Percentiles rank a stretch among this genome's conserved stretches.
phyloP scores from a whole-genome alignment of 2,888 invertebrate species.

The Yponomeuta plumbellus region DNA sequence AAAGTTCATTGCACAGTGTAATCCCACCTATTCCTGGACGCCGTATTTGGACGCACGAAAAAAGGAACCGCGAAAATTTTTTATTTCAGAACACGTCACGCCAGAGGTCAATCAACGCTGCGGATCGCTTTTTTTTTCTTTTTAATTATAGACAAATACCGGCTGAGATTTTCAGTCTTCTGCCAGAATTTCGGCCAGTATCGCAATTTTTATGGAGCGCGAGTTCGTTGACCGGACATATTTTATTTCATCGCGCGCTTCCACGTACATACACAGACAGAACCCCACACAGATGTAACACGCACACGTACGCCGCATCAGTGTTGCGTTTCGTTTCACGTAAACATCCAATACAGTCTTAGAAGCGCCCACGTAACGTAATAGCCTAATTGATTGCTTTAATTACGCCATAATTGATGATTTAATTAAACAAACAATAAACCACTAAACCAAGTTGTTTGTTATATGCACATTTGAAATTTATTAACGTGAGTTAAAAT shows the following conservation, averaged over 20 bases:
- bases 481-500: background rate
- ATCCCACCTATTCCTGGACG: slow-evolving; percentile 41
- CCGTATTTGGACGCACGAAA: slow-evolving; percentile 24
- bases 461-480: background rate
- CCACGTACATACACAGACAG: slow-evolving; percentile 68
- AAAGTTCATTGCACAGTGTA: slow-evolving; percentile 51
- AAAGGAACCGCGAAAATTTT: slow-evolving; percentile 19
- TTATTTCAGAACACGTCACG: slow-evolving; percentile 19
- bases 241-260: slow-evolving; percentile 77
- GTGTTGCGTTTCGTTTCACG: slow-evolving; percentile 57
- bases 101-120: slow-evolving; percentile 13
- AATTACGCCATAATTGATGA: slow-evolving; percentile 17
- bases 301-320: slow-evolving; percentile 64
- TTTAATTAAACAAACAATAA: slow-evolving; percentile 19
- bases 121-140: slow-evolving; percentile 10
- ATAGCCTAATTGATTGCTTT: slow-evolving; percentile 18
- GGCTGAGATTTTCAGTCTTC: slow-evolving; percentile 40
- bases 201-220: slow-evolving; percentile 74
- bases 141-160: slow-evolving; percentile 14
- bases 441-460: background rate
- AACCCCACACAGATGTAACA: slow-evolving; percentile 51
- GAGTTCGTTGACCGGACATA: slow-evolving; percentile 75
- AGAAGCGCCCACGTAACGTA: slow-evolving; percentile 2
- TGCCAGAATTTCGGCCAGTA: slow-evolving; percentile 69
- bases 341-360: slow-evolving; percentile 40